phyloP scores from a whole-genome alignment of 1,140 invertebrate genomes.

The Mercenaria mercenaria region DNA sequence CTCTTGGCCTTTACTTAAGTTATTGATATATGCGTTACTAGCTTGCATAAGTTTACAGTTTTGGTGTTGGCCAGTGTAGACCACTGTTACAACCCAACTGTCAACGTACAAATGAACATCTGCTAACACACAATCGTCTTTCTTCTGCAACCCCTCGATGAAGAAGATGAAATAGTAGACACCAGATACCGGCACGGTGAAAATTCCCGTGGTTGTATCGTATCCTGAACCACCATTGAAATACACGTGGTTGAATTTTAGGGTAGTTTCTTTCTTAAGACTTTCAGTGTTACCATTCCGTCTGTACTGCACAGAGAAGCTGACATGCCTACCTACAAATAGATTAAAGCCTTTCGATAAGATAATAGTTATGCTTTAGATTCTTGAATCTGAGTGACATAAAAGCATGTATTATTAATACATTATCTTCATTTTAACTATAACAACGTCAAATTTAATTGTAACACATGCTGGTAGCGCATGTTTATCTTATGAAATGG shows the following conservation, averaged over 20 bases:
- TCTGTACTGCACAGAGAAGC: background rate
- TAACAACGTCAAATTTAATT: no score
- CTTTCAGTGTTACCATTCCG: background rate
- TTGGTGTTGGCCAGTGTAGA: background rate
- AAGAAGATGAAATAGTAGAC: background rate
- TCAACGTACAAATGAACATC: background rate
- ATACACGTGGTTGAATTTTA: background rate
- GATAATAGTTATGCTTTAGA: no score
- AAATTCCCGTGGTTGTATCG: background rate
- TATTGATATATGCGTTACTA: background rate
- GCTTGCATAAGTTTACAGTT: background rate
- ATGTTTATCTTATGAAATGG: no score
- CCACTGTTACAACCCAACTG: background rate
- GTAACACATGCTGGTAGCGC: no score
- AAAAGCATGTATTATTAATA: no score
- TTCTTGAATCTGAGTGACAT: no score
- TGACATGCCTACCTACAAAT: background rate
- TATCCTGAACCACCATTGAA: background rate
- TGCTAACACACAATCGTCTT: background rate
- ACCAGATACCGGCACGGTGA: background rate
- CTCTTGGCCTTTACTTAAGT: background rate
- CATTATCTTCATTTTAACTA: no score
- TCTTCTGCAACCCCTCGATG: background rate
- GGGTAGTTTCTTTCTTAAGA: background rate
- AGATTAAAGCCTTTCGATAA: no score